Conservation (phyloP, 2,797 vertebrate genomes). For the Ceryle rudis region DNA sequence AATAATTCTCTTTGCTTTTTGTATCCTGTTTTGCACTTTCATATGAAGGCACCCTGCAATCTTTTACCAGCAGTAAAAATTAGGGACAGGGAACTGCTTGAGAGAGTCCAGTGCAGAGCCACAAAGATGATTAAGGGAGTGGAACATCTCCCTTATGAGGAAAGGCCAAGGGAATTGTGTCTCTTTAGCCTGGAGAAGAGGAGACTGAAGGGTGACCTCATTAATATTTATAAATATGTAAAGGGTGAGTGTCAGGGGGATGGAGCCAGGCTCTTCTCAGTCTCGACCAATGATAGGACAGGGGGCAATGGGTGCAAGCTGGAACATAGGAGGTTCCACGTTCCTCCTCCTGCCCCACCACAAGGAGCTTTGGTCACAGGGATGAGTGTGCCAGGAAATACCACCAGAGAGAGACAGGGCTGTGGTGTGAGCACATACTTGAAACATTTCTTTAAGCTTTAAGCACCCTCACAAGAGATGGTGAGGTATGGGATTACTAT, state of each 20-base stretch:
- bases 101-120: too few species aligned
- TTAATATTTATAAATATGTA: too few species aligned
- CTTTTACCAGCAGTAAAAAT: not conserved
- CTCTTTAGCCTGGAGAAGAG: too few species aligned
- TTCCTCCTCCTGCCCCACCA: not conserved
- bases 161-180: too few species aligned
- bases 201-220: too few species aligned
- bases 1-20: conserved; percentile 37
- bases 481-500: not conserved
- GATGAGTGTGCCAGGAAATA: not conserved
- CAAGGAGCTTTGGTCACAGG: not conserved
- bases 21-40: conserved; percentile 20
- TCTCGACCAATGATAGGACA: too few species aligned
- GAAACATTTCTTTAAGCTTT: not conserved
- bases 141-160: too few species aligned
- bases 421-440: not conserved
- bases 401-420: not conserved
- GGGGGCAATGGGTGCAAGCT: too few species aligned
- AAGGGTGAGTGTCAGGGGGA: too few species aligned
- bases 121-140: too few species aligned
- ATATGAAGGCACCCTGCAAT: not conserved
- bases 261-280: too few species aligned
- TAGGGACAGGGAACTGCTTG: not conserved
- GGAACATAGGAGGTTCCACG: too few species aligned
- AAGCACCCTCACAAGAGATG: not conserved